These are phyloP conservation scores for Calvadosia cruxmelitensis DNA, from an alignment of 30 jellyfish, hydroid and myxozoan genomes.

Conservation along the genomic window DNA sequence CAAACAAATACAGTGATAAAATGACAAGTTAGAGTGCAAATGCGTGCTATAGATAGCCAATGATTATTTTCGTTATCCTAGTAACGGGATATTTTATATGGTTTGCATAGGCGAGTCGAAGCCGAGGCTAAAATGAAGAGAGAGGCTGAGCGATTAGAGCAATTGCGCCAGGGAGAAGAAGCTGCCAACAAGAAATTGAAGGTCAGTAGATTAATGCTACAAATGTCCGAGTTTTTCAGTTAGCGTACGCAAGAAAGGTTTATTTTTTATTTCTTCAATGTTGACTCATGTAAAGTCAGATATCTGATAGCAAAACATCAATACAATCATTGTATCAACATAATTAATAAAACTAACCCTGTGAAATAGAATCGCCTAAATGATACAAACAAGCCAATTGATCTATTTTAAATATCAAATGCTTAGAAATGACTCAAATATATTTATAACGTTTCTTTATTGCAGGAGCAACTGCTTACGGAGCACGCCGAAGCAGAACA, in stretches of 20 bases:
- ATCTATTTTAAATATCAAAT: too few relatives aligned
- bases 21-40: conserved; percentile 27
- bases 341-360: too few relatives aligned
- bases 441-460: too few relatives aligned
- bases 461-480: not conserved
- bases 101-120: conserved; percentile 45
- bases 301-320: conserved; percentile 26
- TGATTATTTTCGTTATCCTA: not conserved
- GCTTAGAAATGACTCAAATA: too few relatives aligned
- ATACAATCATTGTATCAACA: too few relatives aligned
- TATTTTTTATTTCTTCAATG: not conserved
- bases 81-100: not conserved
- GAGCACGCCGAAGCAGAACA: not conserved
- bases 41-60: not conserved
- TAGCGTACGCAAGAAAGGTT: not conserved
- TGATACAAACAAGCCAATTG: too few relatives aligned
- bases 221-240: conserved; percentile 1
- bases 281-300: not conserved
- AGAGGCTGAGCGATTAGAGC: conserved; percentile 75
- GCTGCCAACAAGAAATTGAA: conserved; percentile 2
- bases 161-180: conserved; percentile 42
- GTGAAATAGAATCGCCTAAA: too few relatives aligned
- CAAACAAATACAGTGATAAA: too few relatives aligned
- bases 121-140: conserved; percentile 64
- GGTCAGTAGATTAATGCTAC: conserved; percentile 27